Base-by-base conservation (phyloP, 2,888 invertebrate species). In the Thelaira solivaga region DNA sequence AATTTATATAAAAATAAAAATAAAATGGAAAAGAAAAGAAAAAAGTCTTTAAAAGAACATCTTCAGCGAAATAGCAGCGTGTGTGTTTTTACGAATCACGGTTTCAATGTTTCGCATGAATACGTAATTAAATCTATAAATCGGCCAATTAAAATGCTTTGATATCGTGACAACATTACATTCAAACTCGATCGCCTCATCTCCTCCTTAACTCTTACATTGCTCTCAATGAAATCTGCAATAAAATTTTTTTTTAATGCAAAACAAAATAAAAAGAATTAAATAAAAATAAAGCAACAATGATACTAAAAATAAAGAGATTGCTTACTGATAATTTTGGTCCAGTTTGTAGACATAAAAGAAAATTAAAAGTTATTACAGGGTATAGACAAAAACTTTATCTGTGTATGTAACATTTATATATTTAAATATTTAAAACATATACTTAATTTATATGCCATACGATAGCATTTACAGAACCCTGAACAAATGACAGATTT, bases 71-170 rank as follows among this genome's bases (percentile, higher is more conserved):
- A 78, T 78, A 65, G 78, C 74, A 80, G 84, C 85, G 86, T 88
- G 88, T 88, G 87, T 88, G 87, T 88, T 88, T 88, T 88, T 88
- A 88, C 88, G 88, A 88, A 89, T 89, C 88, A 89, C 88, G 88
- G 88, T 86, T 88, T 89, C 88, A 87, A 87, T 89, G 88, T 89
- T 88, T 88, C 88, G 88, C 88, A 86, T 88, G 88, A 88, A 88
- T 88, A 88, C 88, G 88, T 89, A 89, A 89, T 89, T 89, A 89
- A 89, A 89, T 88, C 88, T 89, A 89, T 89, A 89, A 89, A 88
- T 88, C 88, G 88, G 87, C 88, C 88, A 89, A 89, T 89, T 89
- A 89, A 89, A 89, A 88, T 88, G 87, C 88, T 87, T 88, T 87
- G 88, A 87, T 88, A 88, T 88, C 88, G 88, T 88, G 88, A 88